Percentiles rank a stretch among this genome's conserved stretches.
Evolutionary conservation across 2,797 vertebrate genomes (phyloP).

Genomic region (Darevskia nairensis): DNA sequence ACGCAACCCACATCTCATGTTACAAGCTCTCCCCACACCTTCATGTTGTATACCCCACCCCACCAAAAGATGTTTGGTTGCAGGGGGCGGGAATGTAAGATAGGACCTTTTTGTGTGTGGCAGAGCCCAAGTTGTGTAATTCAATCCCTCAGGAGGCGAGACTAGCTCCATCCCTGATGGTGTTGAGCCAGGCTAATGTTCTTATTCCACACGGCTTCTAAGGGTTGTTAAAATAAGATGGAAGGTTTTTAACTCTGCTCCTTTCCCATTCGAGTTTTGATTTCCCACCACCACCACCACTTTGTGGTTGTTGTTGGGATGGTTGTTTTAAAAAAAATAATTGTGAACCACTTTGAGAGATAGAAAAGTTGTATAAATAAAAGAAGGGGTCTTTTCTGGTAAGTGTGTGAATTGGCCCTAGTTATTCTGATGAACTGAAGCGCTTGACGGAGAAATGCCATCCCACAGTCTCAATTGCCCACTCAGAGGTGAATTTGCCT

Average conservation of each 20-base stretch:
- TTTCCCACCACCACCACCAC: too few relatives aligned
- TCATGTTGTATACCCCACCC: not conserved
- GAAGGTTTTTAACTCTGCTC: too few relatives aligned
- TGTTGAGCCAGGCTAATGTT: too few relatives aligned
- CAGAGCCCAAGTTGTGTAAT: not conserved
- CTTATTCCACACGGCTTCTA: too few relatives aligned
- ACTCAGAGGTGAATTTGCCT: not conserved
- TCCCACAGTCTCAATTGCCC: not conserved
- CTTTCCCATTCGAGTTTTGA: too few relatives aligned
- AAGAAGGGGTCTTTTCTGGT: not conserved
- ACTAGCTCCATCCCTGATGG: too few relatives aligned
- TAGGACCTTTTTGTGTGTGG: not conserved
- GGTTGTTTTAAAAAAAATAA: too few relatives aligned
- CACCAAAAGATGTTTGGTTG: not conserved
- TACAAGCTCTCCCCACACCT: not conserved
- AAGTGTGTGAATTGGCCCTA: not conserved
- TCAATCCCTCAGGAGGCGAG: too few relatives aligned
- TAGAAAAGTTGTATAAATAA: too few relatives aligned
- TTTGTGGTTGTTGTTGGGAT: too few relatives aligned
- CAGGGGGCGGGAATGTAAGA: not conserved
- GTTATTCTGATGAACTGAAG: not conserved
- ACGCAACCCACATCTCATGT: not conserved
- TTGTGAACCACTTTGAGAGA: too few relatives aligned
- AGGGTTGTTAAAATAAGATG: too few relatives aligned
- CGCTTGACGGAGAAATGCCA: not conserved